Base-by-base conservation (phyloP, 2,797 vertebrate genomes). In the Notoglanidium macrostoma region DNA sequence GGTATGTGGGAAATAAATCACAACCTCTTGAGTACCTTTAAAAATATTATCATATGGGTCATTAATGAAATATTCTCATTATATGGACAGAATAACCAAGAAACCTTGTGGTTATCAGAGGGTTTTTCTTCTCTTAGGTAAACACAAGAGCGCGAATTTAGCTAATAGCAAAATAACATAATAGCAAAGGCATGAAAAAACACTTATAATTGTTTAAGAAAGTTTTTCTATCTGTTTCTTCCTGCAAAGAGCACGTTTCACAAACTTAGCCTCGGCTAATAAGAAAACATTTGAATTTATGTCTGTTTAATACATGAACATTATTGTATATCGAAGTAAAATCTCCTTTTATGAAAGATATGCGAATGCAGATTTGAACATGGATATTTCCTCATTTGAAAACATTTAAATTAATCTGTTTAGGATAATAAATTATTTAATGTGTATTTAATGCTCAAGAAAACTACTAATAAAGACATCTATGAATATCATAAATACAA, bases 321-420 rank as follows among this genome's bases (percentile, higher is more conserved):
- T 35, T 79, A 35, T 40, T 14, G 54, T 63, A n/a, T 46, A 46
- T 81, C n/a, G 12, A 63, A 61, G 14, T 63, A 81, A 81, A 61
- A 63, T 81, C 78, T 46, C 35, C 32, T 55, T 81, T 63, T 61
- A 63, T 63, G 23, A 57, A 79, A 40, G 55, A 80, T 80, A 59
- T 32, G 44, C 55, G 26, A 54, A 35, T 61, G 54, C 54, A 46
- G 57, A 63, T 63, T 63, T 46, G n/a, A 26, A 63, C 14, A 19
- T 51, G 3, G 10, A 26, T 40, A 57, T 78, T 35, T 23, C 23
- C 12, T n/a, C 14, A 32, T 76, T 78, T 35, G 29, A 9, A 55
- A 78, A 61, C 57, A 61, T 40, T 79, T 44, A 61, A 55, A 76
- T 26, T 59, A 79, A 59, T 78, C 15, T 35, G 57, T n/a, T 21